These are phyloP conservation scores for Paedocypris sp. DNA, from an alignment of 2,113 vertebrate species.

Conservation along the genomic window DNA sequence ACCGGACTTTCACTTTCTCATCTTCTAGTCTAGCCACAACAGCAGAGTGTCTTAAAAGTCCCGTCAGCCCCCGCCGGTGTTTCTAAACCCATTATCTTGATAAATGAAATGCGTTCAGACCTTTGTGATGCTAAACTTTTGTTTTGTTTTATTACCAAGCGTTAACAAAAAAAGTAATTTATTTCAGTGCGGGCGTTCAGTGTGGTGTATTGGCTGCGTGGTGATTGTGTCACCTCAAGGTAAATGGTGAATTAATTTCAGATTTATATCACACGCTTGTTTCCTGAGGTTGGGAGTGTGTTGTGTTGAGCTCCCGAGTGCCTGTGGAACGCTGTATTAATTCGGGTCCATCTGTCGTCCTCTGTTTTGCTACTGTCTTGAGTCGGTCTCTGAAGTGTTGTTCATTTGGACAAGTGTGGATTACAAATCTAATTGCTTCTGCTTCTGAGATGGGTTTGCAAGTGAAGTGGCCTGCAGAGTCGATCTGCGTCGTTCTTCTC, in stretches of 20 bases:
- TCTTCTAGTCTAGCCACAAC: too few relatives aligned
- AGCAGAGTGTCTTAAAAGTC: neutral
- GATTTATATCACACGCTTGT: neutral
- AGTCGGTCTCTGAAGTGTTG: neutral
- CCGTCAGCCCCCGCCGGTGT: neutral
- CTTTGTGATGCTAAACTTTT: neutral
- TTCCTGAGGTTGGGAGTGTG: neutral
- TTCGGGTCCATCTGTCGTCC: neutral
- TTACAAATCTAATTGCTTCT: constrained; percentile 12
- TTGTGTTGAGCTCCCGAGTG: neutral
- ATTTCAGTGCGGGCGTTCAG: neutral
- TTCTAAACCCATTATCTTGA: neutral
- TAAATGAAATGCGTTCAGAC: neutral
- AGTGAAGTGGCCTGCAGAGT: neutral
- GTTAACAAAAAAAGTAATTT: neutral
- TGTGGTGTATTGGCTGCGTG: neutral
- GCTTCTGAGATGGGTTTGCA: neutral
- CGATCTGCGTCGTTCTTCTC: too few relatives aligned
- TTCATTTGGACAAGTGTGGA: neutral
- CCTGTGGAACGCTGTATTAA: neutral
- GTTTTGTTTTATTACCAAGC: neutral
- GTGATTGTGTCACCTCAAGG: neutral
- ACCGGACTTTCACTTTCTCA: too few relatives aligned
- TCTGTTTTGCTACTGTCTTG: constrained; percentile 1
- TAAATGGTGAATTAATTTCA: neutral